Evolutionary conservation across 2,888 invertebrate genomes (phyloP).

Genomic region (Callyntrura guangdongensis): DNA sequence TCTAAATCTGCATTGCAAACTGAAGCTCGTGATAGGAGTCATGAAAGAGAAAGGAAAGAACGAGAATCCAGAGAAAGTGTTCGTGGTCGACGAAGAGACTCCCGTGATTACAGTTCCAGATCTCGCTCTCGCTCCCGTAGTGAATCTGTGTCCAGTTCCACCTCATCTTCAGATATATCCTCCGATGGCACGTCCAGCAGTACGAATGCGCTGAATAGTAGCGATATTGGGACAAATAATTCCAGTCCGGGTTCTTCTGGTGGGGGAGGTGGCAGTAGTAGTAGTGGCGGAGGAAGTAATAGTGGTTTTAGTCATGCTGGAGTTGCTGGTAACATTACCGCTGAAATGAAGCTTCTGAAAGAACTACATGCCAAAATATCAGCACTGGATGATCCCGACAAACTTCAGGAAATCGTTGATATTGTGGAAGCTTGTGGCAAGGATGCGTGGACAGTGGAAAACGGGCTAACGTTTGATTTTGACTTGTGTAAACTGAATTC

Average conservation of each 20-base stretch:
- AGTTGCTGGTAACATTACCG: slow-evolving; percentile 84
- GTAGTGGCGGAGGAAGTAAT: slow-evolving; percentile 57
- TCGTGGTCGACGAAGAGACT: slow-evolving; percentile 66
- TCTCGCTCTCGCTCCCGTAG: slow-evolving; percentile 74
- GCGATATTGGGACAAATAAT: slow-evolving; percentile 74
- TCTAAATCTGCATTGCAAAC: slow-evolving; percentile 52
- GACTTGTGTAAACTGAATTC: slow-evolving; percentile 84
- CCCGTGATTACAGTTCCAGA: slow-evolving; percentile 68
- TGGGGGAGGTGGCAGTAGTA: slow-evolving; percentile 52
- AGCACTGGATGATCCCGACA: slow-evolving; percentile 82
- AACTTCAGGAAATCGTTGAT: slow-evolving; percentile 84
- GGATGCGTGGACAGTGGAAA: slow-evolving; percentile 83
- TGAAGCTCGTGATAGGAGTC: slow-evolving; percentile 38
- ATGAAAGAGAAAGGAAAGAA: slow-evolving; percentile 46
- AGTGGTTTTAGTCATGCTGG: slow-evolving; percentile 82
- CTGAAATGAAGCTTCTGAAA: slow-evolving; percentile 84
- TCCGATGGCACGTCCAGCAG: slow-evolving; percentile 71
- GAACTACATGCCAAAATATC: slow-evolving; percentile 83
- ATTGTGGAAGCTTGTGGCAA: slow-evolving; percentile 84
- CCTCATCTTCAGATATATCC: slow-evolving; percentile 72
- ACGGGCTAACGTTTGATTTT: slow-evolving; percentile 84
- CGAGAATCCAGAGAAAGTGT: slow-evolving; percentile 55
- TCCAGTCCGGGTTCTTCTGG: slow-evolving; percentile 74
- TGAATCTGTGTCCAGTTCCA: slow-evolving; percentile 72
- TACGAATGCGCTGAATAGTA: slow-evolving; percentile 64